Evolutionary conservation across 1,140 invertebrate genomes (phyloP), one percentile per base, ranked within the genome.

Genomic region (Diploscapter pachys): DNA sequence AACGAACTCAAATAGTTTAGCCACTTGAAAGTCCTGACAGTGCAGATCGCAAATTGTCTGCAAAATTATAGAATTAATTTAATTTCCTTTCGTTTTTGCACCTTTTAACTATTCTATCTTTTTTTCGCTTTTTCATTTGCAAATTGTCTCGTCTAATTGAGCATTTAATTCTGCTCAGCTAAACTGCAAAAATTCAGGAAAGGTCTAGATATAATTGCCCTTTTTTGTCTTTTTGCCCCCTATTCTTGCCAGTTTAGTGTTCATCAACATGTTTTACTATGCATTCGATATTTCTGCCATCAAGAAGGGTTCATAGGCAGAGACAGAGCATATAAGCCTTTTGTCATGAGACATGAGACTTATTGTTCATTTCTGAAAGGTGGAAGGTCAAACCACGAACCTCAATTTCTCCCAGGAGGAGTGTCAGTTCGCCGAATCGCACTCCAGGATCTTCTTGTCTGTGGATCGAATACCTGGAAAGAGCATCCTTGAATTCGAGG

Each of bases 1-100:
- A 55, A 63, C 71, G 53, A 76, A 76, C 61, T 76, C 75, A 65
- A 76, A 76, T 9, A 76, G 75, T 55, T 72, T 76, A 4, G 75
- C 75, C 9, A 76, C 75, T 63, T 76, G 75, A 71, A 76, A 72
- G 51, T 76, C 75, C 59, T 72, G 62, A 57, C 75, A 76, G 53
- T 76, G 75, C 63, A 55, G 61, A 53, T 76, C 75, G 11, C 62
- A 65, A 31, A 76, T 67, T n/a, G 68, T 49, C 75, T 76, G 68
- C 11, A 59, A 64, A 64, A 56, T 11, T 49, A 48, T 3, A 67
- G 31, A 31, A 31, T 31, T 31, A 31, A 1, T 31, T 31, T 31
- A 31, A 31, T 31, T 31, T 31, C 1, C 31, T 31, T 31, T 31
- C 31, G 1, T 31, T 0, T 31, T 31, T 31, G 31, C 31, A 31